Conservation (phyloP, 1,140 invertebrate genomes). For the Temnothorax longispinosus region DNA sequence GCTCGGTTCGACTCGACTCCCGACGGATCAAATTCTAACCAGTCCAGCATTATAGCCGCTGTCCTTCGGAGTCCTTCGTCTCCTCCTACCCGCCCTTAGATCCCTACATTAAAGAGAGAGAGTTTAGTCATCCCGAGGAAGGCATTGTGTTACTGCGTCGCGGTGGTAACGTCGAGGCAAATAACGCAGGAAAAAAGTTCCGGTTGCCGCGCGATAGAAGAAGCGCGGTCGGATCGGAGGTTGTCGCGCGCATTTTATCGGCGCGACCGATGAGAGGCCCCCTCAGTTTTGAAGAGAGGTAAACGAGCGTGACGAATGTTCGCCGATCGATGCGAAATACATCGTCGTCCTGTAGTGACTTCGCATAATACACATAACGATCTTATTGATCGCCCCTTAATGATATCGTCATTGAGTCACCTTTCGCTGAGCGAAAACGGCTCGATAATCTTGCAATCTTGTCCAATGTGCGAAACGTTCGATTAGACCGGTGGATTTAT, state of each 20-base stretch:
- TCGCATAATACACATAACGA: slow-evolving; percentile 31
- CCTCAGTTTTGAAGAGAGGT: slow-evolving; percentile 55
- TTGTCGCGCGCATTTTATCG: slow-evolving; percentile 55
- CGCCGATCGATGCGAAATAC: slow-evolving; percentile 27
- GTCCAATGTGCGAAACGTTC: slow-evolving; percentile 25
- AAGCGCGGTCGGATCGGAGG: slow-evolving; percentile 17
- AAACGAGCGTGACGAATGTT: slow-evolving; percentile 75
- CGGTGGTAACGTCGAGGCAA: slow-evolving; percentile 67
- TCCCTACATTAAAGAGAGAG: slow-evolving; percentile 72
- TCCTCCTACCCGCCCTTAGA: slow-evolving; percentile 57
- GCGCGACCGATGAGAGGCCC: slow-evolving; percentile 58
- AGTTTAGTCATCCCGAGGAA: slow-evolving; percentile 79
- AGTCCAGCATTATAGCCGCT: slow-evolving; percentile 84
- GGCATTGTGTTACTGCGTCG: slow-evolving; percentile 81
- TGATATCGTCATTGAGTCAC: slow-evolving; percentile 41
- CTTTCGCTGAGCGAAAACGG: neutral
- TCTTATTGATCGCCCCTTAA: slow-evolving; percentile 36
- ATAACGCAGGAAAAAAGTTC: slow-evolving; percentile 70
- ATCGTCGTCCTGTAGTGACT: slow-evolving; percentile 16
- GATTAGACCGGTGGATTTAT: slow-evolving; percentile 18
- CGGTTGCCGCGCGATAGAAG: slow-evolving; percentile 5
- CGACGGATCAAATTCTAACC: slow-evolving; percentile 85
- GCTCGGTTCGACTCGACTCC: slow-evolving; percentile 80
- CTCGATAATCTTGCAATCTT: slow-evolving; percentile 12
- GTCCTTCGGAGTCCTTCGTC: slow-evolving; percentile 79